Base-by-base conservation (phyloP, 2,113 vertebrate species). In the Sorex araneus region DNA sequence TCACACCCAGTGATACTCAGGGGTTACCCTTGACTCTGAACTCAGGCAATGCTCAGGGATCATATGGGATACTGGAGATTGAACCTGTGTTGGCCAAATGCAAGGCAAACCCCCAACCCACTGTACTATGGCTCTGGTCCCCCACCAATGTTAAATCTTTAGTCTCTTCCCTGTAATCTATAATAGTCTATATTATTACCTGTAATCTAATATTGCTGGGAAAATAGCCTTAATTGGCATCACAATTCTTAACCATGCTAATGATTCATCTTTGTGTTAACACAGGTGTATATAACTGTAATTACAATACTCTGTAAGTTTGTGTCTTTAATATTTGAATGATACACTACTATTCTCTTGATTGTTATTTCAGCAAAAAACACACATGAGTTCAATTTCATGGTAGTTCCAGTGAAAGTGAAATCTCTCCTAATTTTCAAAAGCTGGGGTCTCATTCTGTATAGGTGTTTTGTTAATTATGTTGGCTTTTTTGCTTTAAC, bases 151-250 rank as follows among this genome's bases (percentile, higher is more conserved):
- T 69, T 79, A 43, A 34, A 28, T 21, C 21, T 90, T 81, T 16
- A 63, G n/a, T 79, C 23, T 90, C 32, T 78, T 73, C 10, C 23
- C 1, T 60, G 21, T 1, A 63, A 5, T 18, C 36, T 80, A 60
- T 57, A 75, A 27, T 90, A 82, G 50, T 75, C 50, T 7, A 4
- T 54, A 54, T 69, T 67, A 90, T 75, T 74, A 10, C 23, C 1
- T 60, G 25, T 1, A 63, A 5, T 10, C n/a, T 80, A 60, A 4
- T 54, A 54, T 69, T 71, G 86, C 8, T n/a, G 47, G 63, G 4
- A 84, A 92, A 94, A 50, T 50, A 91, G 2, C 32, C 32, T 77
- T 84, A 76, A 90, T 25, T 85, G n/a, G 54, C 19, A 43, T 93
- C 0, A 84, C 81, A 92, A 40, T 45, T 80, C 67, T 79, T 78